These are phyloP conservation scores for Nasonovia ribisnigri DNA, from an alignment of 2,888 invertebrate species.

Conservation along the genomic window DNA sequence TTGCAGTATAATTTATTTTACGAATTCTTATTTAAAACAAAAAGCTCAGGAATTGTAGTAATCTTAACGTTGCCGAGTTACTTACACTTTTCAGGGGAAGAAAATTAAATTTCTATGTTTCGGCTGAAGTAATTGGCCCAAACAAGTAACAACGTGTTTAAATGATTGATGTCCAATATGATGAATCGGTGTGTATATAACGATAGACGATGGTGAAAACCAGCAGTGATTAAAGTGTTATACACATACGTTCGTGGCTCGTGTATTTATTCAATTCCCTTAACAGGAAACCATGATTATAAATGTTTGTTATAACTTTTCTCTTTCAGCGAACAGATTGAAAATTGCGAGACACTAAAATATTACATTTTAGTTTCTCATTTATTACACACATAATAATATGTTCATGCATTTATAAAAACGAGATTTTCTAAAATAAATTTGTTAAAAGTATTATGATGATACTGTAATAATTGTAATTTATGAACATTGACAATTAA, in stretches of 20 bases:
- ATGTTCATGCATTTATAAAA: background rate
- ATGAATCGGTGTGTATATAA: background rate
- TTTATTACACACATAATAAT: background rate
- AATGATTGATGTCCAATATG: slow-evolving; percentile 29
- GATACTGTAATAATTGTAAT: background rate
- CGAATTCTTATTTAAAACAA: background rate
- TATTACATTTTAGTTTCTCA: background rate
- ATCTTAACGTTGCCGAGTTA: background rate
- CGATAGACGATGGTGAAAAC: slow-evolving; percentile 12
- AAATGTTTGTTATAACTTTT: slow-evolving; percentile 25
- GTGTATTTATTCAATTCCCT: background rate
- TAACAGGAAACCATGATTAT: slow-evolving; percentile 29
- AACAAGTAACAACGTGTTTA: slow-evolving; percentile 13
- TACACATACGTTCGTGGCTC: background rate
- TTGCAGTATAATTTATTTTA: background rate
- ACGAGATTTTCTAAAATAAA: background rate
- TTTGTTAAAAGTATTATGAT: background rate
- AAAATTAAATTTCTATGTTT: background rate
- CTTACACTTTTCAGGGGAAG: background rate
- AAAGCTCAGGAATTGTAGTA: background rate
- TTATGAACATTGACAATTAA: background rate
- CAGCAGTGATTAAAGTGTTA: slow-evolving; percentile 31
- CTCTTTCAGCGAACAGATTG: background rate
- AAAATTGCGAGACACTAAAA: background rate
- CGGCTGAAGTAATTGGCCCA: slow-evolving; percentile 10